Percentiles rank a stretch among this genome's conserved stretches.
phyloP scores from a whole-genome alignment of 2,888 invertebrate species.

The Agrotis puta region DNA sequence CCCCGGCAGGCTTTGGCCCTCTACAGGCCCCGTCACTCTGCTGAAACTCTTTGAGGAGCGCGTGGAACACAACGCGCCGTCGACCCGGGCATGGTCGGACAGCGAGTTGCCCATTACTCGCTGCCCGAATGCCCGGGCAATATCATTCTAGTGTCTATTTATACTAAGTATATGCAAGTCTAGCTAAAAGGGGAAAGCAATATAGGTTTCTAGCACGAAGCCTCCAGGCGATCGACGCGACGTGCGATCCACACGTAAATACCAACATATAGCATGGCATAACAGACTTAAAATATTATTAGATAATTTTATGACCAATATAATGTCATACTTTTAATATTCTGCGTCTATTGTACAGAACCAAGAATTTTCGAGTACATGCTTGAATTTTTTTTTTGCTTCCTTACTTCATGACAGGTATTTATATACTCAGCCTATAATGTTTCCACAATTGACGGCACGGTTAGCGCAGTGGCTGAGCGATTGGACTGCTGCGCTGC shows the following conservation, averaged over 20 bases:
- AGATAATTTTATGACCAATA: slow-evolving; percentile 16
- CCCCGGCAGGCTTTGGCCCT: no score
- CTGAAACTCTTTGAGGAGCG: no score
- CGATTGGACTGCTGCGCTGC: no score
- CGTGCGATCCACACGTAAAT: slow-evolving; percentile 3
- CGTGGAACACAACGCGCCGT: no score
- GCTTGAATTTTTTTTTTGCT: no score
- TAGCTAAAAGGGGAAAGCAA: slow-evolving; percentile 22
- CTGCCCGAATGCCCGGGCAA: no score
- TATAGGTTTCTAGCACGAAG: slow-evolving; percentile 43
- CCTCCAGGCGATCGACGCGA: slow-evolving; percentile 20
- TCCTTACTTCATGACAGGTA: not conserved
- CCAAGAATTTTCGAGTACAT: not conserved
- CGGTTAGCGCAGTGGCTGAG: no score
- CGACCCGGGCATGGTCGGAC: no score
- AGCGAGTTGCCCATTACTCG: no score
- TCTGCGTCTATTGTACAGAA: not conserved
- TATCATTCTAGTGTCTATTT: not conserved
- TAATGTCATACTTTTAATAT: slow-evolving; percentile 15
- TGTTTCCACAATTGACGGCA: no score
- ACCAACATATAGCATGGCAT: slow-evolving; percentile 5
- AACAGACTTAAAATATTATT: not conserved
- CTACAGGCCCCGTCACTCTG: no score
- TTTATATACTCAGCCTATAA: no score
- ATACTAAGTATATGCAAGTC: not conserved